phyloP scores from a whole-genome alignment of 2,113 vertebrate species.

The Drymodes brunneopygia region DNA sequence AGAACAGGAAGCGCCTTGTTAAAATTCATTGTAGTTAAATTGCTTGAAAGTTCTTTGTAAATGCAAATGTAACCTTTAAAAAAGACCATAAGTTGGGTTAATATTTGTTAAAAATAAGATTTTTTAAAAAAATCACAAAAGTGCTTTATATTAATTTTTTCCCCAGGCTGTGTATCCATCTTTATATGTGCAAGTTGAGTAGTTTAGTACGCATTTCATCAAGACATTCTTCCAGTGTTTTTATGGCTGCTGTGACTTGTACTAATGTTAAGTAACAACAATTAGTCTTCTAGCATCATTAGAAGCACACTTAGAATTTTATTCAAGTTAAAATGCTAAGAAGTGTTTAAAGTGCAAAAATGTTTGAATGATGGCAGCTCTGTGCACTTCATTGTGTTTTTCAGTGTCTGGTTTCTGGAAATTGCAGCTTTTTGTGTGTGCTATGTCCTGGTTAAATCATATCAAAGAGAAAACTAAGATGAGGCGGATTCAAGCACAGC shows the following conservation, averaged over 20 bases:
- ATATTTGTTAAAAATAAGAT: slow-evolving; percentile 72
- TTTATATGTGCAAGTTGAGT: slow-evolving; percentile 30
- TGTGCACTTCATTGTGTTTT: background rate
- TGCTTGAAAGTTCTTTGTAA: slow-evolving; percentile 68
- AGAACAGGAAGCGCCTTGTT: slow-evolving; percentile 63
- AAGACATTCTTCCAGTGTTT: background rate
- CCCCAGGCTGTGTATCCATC: slow-evolving; percentile 13
- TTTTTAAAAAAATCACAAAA: background rate
- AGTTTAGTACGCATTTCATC: slow-evolving; percentile 34
- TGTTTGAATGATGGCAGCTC: background rate
- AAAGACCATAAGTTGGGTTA: slow-evolving; percentile 58
- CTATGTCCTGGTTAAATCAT: background rate
- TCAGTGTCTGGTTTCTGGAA: background rate
- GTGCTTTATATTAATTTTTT: slow-evolving; percentile 57
- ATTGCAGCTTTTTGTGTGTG: background rate
- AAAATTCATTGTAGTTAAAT: slow-evolving; percentile 67
- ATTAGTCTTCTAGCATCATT: background rate
- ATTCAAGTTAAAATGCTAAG: background rate
- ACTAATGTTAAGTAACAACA: background rate
- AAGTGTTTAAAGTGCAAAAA: background rate
- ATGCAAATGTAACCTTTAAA: slow-evolving; percentile 73
- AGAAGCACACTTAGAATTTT: background rate
- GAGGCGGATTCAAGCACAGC: background rate
- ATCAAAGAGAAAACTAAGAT: background rate
- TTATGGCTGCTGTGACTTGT: background rate